Conservation (phyloP, 2,113 vertebrate genomes). For the Phyllopteryx taeniolatus region DNA sequence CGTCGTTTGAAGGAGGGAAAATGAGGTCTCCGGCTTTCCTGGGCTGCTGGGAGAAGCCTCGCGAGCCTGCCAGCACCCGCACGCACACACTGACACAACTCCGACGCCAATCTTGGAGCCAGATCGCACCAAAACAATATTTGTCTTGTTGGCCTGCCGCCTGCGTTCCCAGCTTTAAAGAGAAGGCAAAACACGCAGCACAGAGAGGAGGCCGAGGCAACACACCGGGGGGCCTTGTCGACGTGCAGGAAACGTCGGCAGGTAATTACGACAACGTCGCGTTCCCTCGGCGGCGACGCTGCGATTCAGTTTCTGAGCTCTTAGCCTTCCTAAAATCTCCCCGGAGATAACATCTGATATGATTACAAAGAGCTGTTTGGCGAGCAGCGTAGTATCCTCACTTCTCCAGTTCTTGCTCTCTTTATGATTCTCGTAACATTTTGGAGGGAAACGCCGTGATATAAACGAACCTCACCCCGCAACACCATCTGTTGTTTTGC, state of each 20-base stretch:
- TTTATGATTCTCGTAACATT: conserved; percentile 33
- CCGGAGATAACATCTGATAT: conserved; percentile 59
- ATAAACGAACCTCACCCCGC: conserved; percentile 42
- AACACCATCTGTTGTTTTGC: conserved; percentile 33
- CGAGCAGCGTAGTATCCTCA: conserved; percentile 23
- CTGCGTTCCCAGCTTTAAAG: conserved; percentile 27
- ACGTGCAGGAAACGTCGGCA: conserved; percentile 44
- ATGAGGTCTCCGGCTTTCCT: conserved; percentile 34
- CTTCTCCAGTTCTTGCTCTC: conserved; percentile 29
- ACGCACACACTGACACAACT: conserved; percentile 53
- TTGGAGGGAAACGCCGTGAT: conserved; percentile 32
- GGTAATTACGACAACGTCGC: conserved; percentile 67
- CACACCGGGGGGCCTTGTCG: conserved; percentile 48
- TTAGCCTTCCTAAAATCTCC: conserved; percentile 65
- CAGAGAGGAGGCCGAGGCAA: conserved; percentile 36
- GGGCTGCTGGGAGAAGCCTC: conserved; percentile 33
- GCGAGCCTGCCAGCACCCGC: conserved; percentile 29
- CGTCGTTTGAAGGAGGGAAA: conserved; percentile 45
- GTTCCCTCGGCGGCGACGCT: conserved; percentile 59
- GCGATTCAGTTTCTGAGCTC: conserved; percentile 63
- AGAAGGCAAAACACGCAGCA: conserved; percentile 36
- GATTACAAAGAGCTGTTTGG: conserved; percentile 58
- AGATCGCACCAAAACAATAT: conserved; percentile 67
- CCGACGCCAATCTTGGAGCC: conserved; percentile 42
- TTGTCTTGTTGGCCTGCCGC: conserved; percentile 49